Evolutionary conservation across 1,140 invertebrate species (phyloP), one percentile per base, ranked within the genome.

Genomic region (Protaetia brevitarsis): DNA sequence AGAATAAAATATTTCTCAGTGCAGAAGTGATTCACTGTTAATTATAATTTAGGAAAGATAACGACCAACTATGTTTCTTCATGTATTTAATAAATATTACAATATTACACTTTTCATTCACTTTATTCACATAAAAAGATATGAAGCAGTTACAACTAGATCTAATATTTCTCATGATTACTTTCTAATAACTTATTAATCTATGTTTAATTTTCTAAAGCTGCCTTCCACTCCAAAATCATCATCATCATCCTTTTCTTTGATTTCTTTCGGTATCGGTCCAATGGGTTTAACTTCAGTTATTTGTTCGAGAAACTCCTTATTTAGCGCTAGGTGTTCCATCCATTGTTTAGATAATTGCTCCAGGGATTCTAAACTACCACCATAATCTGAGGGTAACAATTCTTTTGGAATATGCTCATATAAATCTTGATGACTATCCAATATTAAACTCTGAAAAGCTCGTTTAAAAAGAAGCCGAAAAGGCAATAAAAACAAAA

Each of bases 291-390:
- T 2, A 41, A 62, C 57, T 2, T 28, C 60, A 10, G 57, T 31
- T 29, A 70, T 23, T 45, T 67, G 60, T 19, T 68, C 28, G 21
- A 69, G 66, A 3, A 64, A 26, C 1, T 70, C 65, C 41, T 67
- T 62, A 1, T 51, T 51, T 19, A 45, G 63, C 27, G 65, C 57
- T 8, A 71, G 23, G 45, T 64, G 28, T 57, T 65, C 13, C 11
- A 56, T 65, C 69, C 67, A 72, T 19, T 69, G 57, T 1, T 60
- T 66, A 69, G 59, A 16, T 3, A 64, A 30, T 1, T 51, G 13
- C 29, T 57, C 37, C 1, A 34, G 28, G 2, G 8, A 36, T 3
- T 2, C 6, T 11, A 19, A 1, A 41, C 51, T 41, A 16, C 19
- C 16, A 23, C 61, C 26, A 26, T 37, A 64, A 37, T 30, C 30